Evolutionary conservation across 2,888 invertebrate genomes (phyloP), one percentile per base, ranked within the genome.

Genomic region (Hemaris fuciformis): DNA sequence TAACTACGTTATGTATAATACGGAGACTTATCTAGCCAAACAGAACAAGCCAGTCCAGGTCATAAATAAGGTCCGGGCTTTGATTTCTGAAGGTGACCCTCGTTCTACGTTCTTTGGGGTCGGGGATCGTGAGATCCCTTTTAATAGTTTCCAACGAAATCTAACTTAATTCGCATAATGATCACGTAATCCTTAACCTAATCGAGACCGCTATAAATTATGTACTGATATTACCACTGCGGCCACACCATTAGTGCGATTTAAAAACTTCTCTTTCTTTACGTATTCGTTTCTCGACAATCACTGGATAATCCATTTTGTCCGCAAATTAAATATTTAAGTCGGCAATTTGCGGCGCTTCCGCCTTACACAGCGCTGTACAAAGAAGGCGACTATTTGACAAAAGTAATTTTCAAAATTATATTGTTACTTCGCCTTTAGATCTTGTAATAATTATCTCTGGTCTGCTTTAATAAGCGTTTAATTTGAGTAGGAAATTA

Each of bases 21-120:
- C 80, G 74, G 79, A 79, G 84, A 83, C 84, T 89, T 89, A 90
- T 89, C 88, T 88, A 76, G 75, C 80, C 77, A 79, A 84, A 83
- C 84, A 83, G 79, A 77, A 53, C 53, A 80, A 74, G 78, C 77
- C 65, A 81, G 84, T 83, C 81, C 87, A 87, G 85, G 85, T 84
- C 87, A 90, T 90, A 90, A 91, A 91, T 90, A 89, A 89, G 78
- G 77, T 71, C 78, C 72, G 79, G 85, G 85, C 87, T 89, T 90
- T 89, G 90, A 89, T 91, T 89, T 88, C 87, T 88, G 84, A 84
- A 87, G 84, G 85, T 87, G 87, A 89, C 88, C 87, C 81, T 82
- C 69, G 76, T 80, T 83, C 80, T 80, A 75, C 76, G 77, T 81
- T 83, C 81, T 84, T 84, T 77, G 75, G 80, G 83, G 79, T 80